Conservation (phyloP, 2,113 vertebrate species). For the Hippolais icterina region DNA sequence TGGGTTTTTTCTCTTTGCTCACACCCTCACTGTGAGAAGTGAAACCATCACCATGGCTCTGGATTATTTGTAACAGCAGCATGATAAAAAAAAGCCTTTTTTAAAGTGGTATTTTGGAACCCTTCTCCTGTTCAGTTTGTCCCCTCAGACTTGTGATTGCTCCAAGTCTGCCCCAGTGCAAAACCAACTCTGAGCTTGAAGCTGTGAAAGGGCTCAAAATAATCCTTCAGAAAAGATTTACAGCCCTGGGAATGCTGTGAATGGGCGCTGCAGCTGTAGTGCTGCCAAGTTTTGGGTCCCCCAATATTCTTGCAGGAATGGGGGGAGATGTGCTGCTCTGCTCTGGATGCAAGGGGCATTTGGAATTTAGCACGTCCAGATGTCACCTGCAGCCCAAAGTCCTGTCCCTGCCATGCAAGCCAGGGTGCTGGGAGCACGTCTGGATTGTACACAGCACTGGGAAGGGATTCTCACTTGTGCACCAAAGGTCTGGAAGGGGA, state of each 20-base stretch:
- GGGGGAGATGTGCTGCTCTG: not conserved
- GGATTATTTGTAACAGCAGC: not conserved
- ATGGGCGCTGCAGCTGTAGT: not conserved
- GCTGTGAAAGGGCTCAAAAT: not conserved
- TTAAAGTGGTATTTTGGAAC: not conserved
- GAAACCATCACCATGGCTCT: not conserved
- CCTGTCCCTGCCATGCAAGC: not conserved
- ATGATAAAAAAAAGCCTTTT: not conserved
- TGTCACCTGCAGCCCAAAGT: not conserved
- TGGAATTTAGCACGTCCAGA: not conserved
- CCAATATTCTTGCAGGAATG: not conserved
- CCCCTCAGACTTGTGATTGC: rapidly evolving
- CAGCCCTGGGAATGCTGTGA: not conserved
- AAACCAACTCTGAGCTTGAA: not conserved
- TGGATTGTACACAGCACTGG: not conserved
- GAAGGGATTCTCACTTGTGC: not conserved
- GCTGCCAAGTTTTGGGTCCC: not conserved
- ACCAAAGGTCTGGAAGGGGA: not conserved
- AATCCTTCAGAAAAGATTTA: not conserved
- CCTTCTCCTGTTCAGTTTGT: not conserved
- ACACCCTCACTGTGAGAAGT: not conserved
- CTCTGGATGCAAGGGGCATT: not conserved
- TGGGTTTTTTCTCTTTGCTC: not conserved
- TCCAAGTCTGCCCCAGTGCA: rapidly evolving
- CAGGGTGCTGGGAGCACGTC: not conserved